A percentile compares a stretch with the other conserved stretches of the same genome.
Conservation (phyloP, 2,888 invertebrate species). For the Drosophila melanocephala region DNA sequence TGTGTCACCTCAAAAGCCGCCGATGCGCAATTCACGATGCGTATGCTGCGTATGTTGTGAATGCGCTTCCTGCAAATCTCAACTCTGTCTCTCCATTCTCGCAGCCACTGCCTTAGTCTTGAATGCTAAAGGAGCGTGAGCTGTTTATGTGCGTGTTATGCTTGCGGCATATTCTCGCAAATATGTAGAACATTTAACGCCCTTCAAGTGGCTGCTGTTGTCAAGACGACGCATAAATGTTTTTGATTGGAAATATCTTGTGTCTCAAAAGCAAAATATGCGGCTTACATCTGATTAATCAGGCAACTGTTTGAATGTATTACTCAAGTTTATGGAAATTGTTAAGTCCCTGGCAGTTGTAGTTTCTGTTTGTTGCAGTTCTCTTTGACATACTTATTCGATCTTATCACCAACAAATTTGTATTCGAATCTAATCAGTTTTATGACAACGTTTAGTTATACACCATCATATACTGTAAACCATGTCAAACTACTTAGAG, state of each 20-base stretch:
- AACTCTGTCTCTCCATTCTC: background rate
- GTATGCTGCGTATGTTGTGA: constrained; percentile 35
- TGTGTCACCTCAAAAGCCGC: constrained; percentile 71
- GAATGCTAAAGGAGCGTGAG: constrained; percentile 36
- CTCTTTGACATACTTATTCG: background rate
- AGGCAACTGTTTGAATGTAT: constrained; percentile 19
- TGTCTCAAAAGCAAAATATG: background rate
- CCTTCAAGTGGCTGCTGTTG: constrained; percentile 46
- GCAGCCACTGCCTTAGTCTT: background rate
- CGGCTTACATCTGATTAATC: constrained; percentile 40
- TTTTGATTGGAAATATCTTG: constrained; percentile 24
- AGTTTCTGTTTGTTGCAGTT: background rate
- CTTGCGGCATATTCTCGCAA: constrained; percentile 59
- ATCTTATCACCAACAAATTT: background rate
- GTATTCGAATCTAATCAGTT: background rate
- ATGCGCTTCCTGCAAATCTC: constrained; percentile 38
- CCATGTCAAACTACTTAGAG: too few relatives aligned
- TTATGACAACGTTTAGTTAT: background rate
- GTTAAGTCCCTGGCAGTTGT: constrained; percentile 18
- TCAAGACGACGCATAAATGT: constrained; percentile 17
- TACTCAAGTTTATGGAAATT: constrained; percentile 18
- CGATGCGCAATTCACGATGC: constrained; percentile 64
- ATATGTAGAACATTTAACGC: constrained; percentile 62
- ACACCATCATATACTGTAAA: background rate
- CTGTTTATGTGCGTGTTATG: constrained; percentile 63